phyloP scores from a whole-genome alignment of 2,113 vertebrate species.

The Siniperca chuatsi region DNA sequence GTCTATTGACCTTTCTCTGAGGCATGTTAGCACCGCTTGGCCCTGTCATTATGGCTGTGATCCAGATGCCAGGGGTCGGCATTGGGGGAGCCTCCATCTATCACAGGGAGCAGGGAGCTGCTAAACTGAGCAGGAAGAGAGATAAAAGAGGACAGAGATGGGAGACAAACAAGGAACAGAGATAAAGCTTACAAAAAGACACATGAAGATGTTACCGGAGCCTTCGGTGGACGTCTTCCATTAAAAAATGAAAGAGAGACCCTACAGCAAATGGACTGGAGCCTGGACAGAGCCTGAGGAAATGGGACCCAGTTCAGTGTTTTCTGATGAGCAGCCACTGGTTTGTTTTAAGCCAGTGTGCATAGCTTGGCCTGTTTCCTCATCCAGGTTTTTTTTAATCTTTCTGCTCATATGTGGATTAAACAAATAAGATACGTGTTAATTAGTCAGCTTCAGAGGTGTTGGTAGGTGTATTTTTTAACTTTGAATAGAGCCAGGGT shows the following conservation, averaged over 20 bases:
- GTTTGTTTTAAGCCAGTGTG: background rate
- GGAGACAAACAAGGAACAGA: background rate
- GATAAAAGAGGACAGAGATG: background rate
- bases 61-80: slow-evolving; percentile 60
- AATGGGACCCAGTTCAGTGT: background rate
- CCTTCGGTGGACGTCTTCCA: background rate
- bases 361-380: background rate
- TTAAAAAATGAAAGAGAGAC: background rate
- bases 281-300: background rate
- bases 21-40: slow-evolving; percentile 67
- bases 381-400: too few relatives aligned
- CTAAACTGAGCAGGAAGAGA: slow-evolving; percentile 3
- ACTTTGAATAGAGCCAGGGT: background rate
- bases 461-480: background rate
- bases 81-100: slow-evolving; percentile 33
- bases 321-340: background rate
- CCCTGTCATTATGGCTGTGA: slow-evolving; percentile 58
- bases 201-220: background rate
- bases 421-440: too few relatives aligned
- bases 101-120: slow-evolving; percentile 31
- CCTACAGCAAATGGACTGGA: background rate
- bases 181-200: background rate
- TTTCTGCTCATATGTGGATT: too few relatives aligned
- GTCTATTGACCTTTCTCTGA: slow-evolving; percentile 77
- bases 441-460: too few relatives aligned